A percentile compares a stretch with the other conserved stretches of the same genome.
Evolutionary conservation across 2,113 vertebrate species (phyloP).

Genomic region (Aspidoscelis tigris): DNA sequence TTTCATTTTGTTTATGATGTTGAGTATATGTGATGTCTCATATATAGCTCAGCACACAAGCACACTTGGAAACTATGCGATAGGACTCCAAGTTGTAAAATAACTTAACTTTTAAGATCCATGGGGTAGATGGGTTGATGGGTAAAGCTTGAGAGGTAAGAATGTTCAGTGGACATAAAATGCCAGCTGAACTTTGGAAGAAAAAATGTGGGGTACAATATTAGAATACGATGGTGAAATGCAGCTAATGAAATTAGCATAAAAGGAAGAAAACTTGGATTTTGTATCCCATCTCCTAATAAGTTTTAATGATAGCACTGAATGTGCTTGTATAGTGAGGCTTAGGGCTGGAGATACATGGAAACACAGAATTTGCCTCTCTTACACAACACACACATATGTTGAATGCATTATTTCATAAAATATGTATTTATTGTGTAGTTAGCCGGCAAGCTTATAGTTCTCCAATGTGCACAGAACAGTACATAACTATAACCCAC

Average conservation of each 20-base stretch:
- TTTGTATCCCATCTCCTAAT: neutral
- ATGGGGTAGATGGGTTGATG: too few species aligned
- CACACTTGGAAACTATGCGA: too few species aligned
- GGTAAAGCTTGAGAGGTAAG: too few species aligned
- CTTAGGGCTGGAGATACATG: constrained; percentile 43
- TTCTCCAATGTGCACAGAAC: constrained; percentile 65
- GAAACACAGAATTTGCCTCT: constrained; percentile 25
- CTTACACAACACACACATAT: constrained; percentile 52
- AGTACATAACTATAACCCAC: constrained; percentile 67
- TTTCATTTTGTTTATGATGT: too few species aligned
- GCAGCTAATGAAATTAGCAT: neutral
- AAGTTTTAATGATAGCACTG: constrained; percentile 3
- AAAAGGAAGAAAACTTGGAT: neutral
- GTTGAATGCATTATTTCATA: constrained; percentile 73
- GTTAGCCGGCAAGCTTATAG: constrained; percentile 68
- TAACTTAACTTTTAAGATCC: too few species aligned
- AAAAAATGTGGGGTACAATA: too few species aligned
- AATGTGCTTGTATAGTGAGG: constrained; percentile 40
- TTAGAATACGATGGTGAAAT: neutral
- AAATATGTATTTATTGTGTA: constrained; percentile 70
- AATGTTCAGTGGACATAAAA: too few species aligned
- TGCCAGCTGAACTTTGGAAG: too few species aligned
- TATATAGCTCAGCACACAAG: too few species aligned
- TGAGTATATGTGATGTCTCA: too few species aligned
- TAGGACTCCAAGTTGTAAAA: too few species aligned